Percentiles rank a stretch among this genome's conserved stretches.
Evolutionary conservation across 2,797 vertebrate genomes (phyloP).

Genomic region (Amniataba percoides): DNA sequence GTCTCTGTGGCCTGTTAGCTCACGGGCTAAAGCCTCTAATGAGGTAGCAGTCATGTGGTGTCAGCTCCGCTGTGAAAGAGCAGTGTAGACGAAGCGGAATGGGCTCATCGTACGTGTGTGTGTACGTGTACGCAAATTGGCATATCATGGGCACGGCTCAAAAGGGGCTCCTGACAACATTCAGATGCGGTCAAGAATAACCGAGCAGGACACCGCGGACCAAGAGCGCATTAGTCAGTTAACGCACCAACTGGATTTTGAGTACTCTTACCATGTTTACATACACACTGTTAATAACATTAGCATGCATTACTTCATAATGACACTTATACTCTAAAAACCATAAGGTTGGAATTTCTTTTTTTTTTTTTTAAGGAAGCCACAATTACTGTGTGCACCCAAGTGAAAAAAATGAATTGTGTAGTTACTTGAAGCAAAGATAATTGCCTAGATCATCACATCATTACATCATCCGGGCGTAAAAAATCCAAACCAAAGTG

Average conservation of each 20-base stretch:
- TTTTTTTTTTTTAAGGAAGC: constrained; percentile 1
- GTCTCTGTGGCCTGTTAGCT: constrained; percentile 83
- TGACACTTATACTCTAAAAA: constrained; percentile 36
- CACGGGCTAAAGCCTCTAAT: constrained; percentile 84
- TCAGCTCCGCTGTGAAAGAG: constrained; percentile 77
- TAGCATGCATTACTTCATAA: constrained; percentile 29
- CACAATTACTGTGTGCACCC: constrained; percentile 44
- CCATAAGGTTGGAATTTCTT: constrained; percentile 28
- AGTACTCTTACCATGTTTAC: constrained; percentile 30
- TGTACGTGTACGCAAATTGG: constrained; percentile 50
- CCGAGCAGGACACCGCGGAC: constrained; percentile 45
- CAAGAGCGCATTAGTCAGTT: constrained; percentile 55
- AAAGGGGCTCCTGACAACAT: constrained; percentile 55
- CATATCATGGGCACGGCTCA: constrained; percentile 61
- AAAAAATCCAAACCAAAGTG: constrained; percentile 35
- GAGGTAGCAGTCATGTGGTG: constrained; percentile 84
- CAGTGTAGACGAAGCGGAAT: constrained; percentile 75
- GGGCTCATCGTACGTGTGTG: constrained; percentile 49
- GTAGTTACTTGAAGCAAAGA: constrained; percentile 46
- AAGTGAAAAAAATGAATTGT: constrained; percentile 37
- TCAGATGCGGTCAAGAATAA: constrained; percentile 70
- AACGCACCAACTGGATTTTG: constrained; percentile 42
- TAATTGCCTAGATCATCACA: constrained; percentile 55
- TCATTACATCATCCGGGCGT: constrained; percentile 31
- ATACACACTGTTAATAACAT: constrained; percentile 23